Conservation (phyloP, 2,113 vertebrate species). For the Embiotoca jacksoni region DNA sequence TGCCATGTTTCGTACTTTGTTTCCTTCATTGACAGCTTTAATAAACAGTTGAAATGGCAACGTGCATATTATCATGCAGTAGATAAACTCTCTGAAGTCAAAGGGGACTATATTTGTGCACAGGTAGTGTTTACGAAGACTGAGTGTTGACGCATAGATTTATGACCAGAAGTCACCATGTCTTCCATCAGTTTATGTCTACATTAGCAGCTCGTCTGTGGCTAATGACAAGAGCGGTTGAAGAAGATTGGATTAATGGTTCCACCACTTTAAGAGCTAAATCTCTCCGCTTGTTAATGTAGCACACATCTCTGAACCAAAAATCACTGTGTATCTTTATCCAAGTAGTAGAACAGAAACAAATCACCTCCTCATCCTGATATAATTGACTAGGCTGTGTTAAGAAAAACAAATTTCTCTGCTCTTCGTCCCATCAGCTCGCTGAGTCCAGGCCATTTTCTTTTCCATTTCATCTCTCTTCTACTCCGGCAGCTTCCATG, state of each 20-base stretch:
- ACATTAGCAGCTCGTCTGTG: constrained; percentile 40
- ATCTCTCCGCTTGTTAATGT: constrained; percentile 57
- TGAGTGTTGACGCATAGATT: constrained; percentile 20
- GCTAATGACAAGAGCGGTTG: constrained; percentile 40
- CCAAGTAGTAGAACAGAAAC: constrained; percentile 47
- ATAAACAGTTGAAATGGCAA: not conserved
- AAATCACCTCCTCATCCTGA: constrained; percentile 63
- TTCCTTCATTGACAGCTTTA: not conserved
- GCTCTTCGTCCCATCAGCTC: constrained; percentile 41
- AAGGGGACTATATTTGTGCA: constrained; percentile 20
- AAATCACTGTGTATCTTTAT: constrained; percentile 41
- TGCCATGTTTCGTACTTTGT: not conserved
- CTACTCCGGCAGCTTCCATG: constrained; percentile 33
- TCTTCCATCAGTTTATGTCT: constrained; percentile 43
- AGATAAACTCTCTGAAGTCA: not conserved
- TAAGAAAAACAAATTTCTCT: constrained; percentile 67
- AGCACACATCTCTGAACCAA: constrained; percentile 43
- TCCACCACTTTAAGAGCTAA: constrained; percentile 60
- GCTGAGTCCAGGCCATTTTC: constrained; percentile 51
- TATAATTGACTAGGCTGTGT: constrained; percentile 67
- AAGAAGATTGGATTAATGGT: constrained; percentile 65
- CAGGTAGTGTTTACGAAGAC: not conserved
- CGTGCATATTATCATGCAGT: not conserved
- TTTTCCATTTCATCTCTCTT: constrained; percentile 57
- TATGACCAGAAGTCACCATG: constrained; percentile 8